Evolutionary conservation across 2,113 vertebrate genomes (phyloP).

Genomic region (Phalacrocorax aristotelis): DNA sequence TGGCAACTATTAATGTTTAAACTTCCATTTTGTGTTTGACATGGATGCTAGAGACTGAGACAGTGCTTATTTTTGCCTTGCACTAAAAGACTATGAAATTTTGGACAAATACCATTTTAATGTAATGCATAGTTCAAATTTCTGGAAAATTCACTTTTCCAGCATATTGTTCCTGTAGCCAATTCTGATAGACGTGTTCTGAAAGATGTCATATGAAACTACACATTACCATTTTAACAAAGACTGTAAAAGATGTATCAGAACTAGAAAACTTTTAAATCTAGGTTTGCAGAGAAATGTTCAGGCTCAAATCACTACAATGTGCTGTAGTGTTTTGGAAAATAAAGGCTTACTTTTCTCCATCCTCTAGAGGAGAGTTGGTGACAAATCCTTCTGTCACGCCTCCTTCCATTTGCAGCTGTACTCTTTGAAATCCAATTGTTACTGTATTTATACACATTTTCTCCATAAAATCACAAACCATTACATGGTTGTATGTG

Average conservation of each 20-base stretch:
- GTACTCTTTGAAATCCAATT: not conserved
- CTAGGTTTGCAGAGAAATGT: not conserved
- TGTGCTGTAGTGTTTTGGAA: not conserved
- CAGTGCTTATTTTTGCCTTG: not conserved
- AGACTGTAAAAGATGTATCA: not conserved
- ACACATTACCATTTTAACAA: not conserved
- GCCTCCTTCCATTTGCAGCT: not conserved
- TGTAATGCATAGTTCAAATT: not conserved
- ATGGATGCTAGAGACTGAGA: not conserved
- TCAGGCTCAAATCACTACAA: not conserved
- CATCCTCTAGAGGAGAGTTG: not conserved
- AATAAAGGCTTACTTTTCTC: not conserved
- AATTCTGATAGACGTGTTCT: not conserved
- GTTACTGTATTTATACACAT: not conserved
- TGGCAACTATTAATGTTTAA: not conserved
- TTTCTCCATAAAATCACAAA: not conserved
- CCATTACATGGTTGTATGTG: not conserved
- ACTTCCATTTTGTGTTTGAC: not conserved
- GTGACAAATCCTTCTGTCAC: not conserved
- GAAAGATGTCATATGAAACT: not conserved
- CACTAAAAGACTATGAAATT: not conserved
- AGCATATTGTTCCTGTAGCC: not conserved
- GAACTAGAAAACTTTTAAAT: not conserved
- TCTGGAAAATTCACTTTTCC: not conserved
- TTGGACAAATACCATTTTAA: not conserved